Base-by-base conservation (phyloP, 2,888 invertebrate species). In the Temnothorax rugatulus region DNA sequence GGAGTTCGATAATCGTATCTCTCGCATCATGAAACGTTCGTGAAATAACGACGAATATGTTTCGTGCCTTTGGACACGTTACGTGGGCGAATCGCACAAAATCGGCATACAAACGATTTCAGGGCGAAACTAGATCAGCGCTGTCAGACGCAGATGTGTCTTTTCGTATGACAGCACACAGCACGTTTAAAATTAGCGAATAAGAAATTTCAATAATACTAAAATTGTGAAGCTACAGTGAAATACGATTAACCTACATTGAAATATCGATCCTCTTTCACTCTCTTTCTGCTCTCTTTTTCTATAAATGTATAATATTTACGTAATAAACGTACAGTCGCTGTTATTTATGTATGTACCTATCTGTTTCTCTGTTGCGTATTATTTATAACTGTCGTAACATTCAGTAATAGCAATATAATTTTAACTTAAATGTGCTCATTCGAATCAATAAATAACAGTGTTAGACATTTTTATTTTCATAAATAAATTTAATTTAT, bases 1-100 rank as follows among this genome's bases (percentile, higher is more conserved):
- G 38, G 59, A 73, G 73, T 7, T 59, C 71, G 71, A 71, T 79
- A 79, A 79, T 79, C 79, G 59, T 71, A 81, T 71, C 73, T 61
- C 59, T 38, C 47, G 57, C 47, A 71, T 81, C 69, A 71, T 59
- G 59, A 57, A 59, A 71, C 44, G 57, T 47, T 47, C 59, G 59
- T 44, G 71, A 59, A 71, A 71, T 71, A 79, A 34, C 59, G 44
- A 59, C 47, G 57, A 79, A 18, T 59, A 54, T 79, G 71, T 71
- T 47, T 38, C 69, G 57, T 47, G 47, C 44, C 34, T 71, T 57
- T 13, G 25, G 59, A 71, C 61, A 57, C 38, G 47, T 50, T 41
- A 57, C 18, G 41, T 29, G 18, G 18, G 18, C 15, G 29, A 71
- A 50, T 54, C 61, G 77, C 21, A 34, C 29, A 29, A 29, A 57